Percentiles rank a stretch among this genome's conserved stretches.
These are phyloP conservation scores for Telmatochromis sp. DNA, from an alignment of 2,113 vertebrate species.

Conservation along the genomic window DNA sequence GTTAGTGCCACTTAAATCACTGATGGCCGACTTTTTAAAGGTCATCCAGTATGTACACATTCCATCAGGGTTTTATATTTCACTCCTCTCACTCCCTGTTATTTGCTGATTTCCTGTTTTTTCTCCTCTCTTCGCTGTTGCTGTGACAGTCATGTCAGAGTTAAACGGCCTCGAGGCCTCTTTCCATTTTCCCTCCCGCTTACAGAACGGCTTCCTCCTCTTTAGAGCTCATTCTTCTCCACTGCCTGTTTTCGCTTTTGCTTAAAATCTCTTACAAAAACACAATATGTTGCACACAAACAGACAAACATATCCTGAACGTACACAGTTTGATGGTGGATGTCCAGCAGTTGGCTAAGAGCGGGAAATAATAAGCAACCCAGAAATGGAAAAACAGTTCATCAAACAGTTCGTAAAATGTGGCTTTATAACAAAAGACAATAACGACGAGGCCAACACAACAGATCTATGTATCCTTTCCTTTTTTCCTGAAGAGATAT, in stretches of 20 bases:
- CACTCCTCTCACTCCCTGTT: neutral
- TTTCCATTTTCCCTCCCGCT: neutral
- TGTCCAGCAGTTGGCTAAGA: neutral
- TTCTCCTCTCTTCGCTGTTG: neutral
- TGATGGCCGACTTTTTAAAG: slow-evolving; percentile 4
- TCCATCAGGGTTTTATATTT: slow-evolving; percentile 10
- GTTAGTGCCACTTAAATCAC: neutral
- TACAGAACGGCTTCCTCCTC: slow-evolving; percentile 15
- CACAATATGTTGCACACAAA: neutral
- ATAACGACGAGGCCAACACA: neutral
- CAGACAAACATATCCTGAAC: neutral
- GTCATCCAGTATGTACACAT: slow-evolving; percentile 17
- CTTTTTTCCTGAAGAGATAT: neutral
- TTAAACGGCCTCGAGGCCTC: neutral
- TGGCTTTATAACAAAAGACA: neutral
- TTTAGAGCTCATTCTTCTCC: neutral
- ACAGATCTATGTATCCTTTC: neutral
- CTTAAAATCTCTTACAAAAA: neutral
- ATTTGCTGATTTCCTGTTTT: neutral
- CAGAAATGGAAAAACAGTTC: neutral
- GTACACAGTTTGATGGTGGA: neutral
- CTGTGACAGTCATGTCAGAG: neutral
- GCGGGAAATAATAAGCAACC: neutral
- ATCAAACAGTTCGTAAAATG: neutral
- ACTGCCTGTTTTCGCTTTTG: slow-evolving; percentile 18